A percentile compares a stretch with the other conserved stretches of the same genome.
Conservation (phyloP, 2,797 vertebrate species). For the Helarctos malayanus region DNA sequence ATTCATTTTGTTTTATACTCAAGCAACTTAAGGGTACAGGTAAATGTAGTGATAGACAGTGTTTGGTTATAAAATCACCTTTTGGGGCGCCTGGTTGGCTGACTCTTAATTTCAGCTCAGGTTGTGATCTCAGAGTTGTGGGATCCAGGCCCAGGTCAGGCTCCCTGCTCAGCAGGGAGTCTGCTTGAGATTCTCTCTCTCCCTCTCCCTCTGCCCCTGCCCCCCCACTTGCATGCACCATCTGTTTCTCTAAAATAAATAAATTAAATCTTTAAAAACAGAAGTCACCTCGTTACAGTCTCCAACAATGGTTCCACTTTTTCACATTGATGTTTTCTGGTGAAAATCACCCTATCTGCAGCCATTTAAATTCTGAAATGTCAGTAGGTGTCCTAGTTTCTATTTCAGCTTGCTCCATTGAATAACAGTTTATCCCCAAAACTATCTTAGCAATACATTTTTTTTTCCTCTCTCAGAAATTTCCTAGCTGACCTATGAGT, state of each 20-base stretch:
- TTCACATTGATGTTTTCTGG: neutral
- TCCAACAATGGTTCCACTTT: neutral
- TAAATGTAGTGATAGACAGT: neutral
- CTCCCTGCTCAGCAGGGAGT: neutral
- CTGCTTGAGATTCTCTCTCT: neutral
- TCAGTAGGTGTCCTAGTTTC: neutral
- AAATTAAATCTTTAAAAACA: neutral
- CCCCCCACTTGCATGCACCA: neutral
- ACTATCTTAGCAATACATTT: rapidly evolving
- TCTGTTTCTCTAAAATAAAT: neutral
- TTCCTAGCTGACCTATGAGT: neutral
- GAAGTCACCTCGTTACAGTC: neutral
- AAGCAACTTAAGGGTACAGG: neutral
- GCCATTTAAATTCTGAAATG: neutral
- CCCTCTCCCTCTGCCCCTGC: neutral
- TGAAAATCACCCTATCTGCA: neutral
- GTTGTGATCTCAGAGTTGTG: neutral
- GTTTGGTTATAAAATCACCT: neutral
- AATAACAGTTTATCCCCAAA: neutral
- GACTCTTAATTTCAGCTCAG: neutral
- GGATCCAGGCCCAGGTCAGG: neutral
- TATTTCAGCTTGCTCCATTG: neutral
- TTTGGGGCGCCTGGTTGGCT: neutral
- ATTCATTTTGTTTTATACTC: neutral
- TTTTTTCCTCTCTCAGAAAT: neutral